Evolutionary conservation across 2,797 vertebrate species (phyloP), one percentile per base, ranked within the genome.

Genomic region (Sarcophilus harrisii): DNA sequence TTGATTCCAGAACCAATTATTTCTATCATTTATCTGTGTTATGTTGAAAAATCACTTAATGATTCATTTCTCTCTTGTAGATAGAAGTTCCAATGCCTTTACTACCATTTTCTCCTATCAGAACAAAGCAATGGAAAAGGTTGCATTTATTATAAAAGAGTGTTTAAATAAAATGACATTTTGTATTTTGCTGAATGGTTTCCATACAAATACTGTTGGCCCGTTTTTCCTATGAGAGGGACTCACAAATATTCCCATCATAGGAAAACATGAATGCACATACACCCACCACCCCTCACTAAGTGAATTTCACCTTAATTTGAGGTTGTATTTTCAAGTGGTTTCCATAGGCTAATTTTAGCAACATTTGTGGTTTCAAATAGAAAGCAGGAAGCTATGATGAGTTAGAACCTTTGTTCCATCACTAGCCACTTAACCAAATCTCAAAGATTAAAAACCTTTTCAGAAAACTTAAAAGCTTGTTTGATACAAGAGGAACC

Each of bases 401-500:
- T 4, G 38, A 90, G 49, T 87, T 28, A 32, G 12, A 73, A 62
- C 28, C 52, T 90, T 16, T 45, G 28, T 90, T 90, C 90, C 49
- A 52, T 90, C 90, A 90, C 52, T 90, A 90, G 52, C 52, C 10
- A 49, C 57, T 89, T 87, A 92, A 95, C 28, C 38, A 94, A 93
- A 94, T 91, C 52, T 93, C 93, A 55, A 95, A 94, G 66, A 49
- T 1, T 2, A 94, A n/a, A 29, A n/a, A 1, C 18, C 52, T 13
- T 30, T 62, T 29, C 62, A 90, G 8, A 1, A 13, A 58, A 54
- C 18, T 59, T 94, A 4, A 52, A 93, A 58, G 38, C 60, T 62
- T 3, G 18, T 38, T 45, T 49, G 95, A 92, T 91, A 90, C 6
- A 59, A 62, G 24, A 95, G n/a, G 90, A 58, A 89, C 24, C 49